Evolutionary conservation across 2,797 vertebrate genomes (phyloP), one percentile per base, ranked within the genome.

Genomic region (Sebastes hubbsi): DNA sequence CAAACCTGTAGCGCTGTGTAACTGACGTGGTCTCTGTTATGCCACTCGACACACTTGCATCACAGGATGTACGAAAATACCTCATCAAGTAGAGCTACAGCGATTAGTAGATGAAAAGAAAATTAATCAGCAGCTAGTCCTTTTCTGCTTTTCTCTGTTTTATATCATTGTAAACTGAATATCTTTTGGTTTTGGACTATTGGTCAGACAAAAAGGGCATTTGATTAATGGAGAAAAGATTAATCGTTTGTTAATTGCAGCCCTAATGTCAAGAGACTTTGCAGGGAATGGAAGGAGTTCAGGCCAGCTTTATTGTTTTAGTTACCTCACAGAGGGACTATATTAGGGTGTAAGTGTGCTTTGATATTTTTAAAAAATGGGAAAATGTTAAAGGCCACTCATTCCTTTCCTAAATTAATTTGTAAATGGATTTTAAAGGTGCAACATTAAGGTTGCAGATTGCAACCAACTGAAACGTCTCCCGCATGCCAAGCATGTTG

Each of bases 1-100:
- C 59, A 62, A 74, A 77, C 59, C 63, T 73, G 81, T 0, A 46
- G 75, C 32, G 59, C 12, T 34, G 69, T 36, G 25, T 18, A 72
- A 74, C 63, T 42, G 18, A 54, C 52, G 71, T 55, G 11, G 32
- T 60, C 24, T n/a, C 42, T 63, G 64, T 60, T 34, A 60, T 67
- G 46, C 65, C 58, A 49, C 36, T 30, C 3, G 0, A 46, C 9
- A n/a, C 25, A 18, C 34, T 24, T 14, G 6, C 2, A 4, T 67
- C 20, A 70, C 30, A 69, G n/a, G 30, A 70, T 55, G 6, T 1
- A 52, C 5, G 16, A 78, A 38, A 34, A 20, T 25, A 18, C 34
- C 24, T 34, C 36, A 13, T 63, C 4, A 27, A 46, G 10, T n/a
- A 29, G 36, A 58, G 32, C 18, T 25, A 13, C 7, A 75, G 3